phyloP scores from a whole-genome alignment of 2,113 vertebrate species.

The Apodemus sylvaticus region DNA sequence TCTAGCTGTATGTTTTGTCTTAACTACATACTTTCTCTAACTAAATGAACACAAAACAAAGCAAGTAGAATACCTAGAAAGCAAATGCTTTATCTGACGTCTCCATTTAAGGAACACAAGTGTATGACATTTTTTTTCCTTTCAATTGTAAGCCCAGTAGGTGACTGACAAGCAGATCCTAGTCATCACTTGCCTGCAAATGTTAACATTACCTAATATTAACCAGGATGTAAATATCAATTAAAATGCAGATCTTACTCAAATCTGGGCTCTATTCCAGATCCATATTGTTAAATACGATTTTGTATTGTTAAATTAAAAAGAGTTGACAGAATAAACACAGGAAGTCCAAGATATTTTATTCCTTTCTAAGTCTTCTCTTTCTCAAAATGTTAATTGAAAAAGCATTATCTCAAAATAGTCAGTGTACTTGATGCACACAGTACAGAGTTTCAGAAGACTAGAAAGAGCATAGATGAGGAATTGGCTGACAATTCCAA shows the following conservation, averaged over 20 bases:
- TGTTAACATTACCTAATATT: not conserved
- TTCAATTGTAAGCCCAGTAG: not conserved
- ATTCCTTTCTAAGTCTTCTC: not conserved
- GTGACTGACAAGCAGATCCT: not conserved
- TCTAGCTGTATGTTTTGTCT: not conserved
- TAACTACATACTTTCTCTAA: not conserved
- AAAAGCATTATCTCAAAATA: not conserved
- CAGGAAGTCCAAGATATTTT: not conserved
- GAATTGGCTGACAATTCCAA: not conserved
- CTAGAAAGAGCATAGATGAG: not conserved
- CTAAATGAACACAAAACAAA: slow-evolving; percentile 36
- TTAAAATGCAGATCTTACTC: not conserved
- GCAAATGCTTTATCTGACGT: not conserved
- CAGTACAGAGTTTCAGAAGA: not conserved
- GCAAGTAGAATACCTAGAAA: not conserved
- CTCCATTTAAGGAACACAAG: not conserved
- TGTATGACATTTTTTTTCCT: not conserved
- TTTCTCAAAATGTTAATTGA: slow-evolving; percentile 36
- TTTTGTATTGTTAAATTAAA: not conserved
- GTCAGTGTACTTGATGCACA: not conserved
- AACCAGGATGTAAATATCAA: not conserved
- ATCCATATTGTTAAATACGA: not conserved
- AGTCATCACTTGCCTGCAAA: slow-evolving; percentile 29
- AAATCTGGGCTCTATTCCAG: not conserved
- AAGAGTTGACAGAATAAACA: not conserved